A percentile compares a stretch with the other conserved stretches of the same genome.
phyloP scores from a whole-genome alignment of 2,797 vertebrate genomes.

The Neopelma chrysocephalum region DNA sequence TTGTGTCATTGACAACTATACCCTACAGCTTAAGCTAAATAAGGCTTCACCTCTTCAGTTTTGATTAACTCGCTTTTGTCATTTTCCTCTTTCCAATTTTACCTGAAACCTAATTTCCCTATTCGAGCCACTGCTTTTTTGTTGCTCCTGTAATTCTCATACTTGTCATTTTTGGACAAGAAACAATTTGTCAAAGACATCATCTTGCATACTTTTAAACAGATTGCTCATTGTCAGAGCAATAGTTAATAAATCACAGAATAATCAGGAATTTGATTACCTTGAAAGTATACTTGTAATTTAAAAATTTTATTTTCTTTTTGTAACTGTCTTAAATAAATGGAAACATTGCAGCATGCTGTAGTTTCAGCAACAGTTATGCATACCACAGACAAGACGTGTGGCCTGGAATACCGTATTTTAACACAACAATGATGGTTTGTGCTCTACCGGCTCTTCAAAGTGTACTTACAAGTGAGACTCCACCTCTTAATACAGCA shows the following conservation, averaged over 20 bases:
- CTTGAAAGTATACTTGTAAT: slow-evolving; percentile 23
- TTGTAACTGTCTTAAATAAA: neutral
- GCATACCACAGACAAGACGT: neutral
- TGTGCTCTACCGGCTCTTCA: neutral
- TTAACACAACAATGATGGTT: neutral
- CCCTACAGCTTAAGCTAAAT: slow-evolving; percentile 58
- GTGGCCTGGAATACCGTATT: neutral
- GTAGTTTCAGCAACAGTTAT: neutral
- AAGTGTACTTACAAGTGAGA: neutral
- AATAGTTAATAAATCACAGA: slow-evolving; percentile 57
- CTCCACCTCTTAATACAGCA: neutral
- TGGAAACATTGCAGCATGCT: neutral
- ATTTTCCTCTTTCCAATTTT: slow-evolving; percentile 34
- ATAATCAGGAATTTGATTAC: slow-evolving; percentile 53
- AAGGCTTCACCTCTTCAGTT: slow-evolving; percentile 32
- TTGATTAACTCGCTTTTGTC: slow-evolving; percentile 45
- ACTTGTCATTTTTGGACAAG: slow-evolving; percentile 55
- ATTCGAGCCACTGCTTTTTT: slow-evolving; percentile 26
- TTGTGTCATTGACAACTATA: slow-evolving; percentile 63
- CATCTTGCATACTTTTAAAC: slow-evolving; percentile 50
- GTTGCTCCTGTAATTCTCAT: slow-evolving; percentile 14
- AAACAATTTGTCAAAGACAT: slow-evolving; percentile 60
- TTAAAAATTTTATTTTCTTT: slow-evolving; percentile 13
- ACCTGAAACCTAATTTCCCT: slow-evolving; percentile 57
- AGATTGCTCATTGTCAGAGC: slow-evolving; percentile 54